Percentiles rank a stretch among this genome's conserved stretches.
These are phyloP conservation scores for Sus scrofa DNA, from an alignment of 2,113 vertebrate genomes.

Conservation along the genomic window DNA sequence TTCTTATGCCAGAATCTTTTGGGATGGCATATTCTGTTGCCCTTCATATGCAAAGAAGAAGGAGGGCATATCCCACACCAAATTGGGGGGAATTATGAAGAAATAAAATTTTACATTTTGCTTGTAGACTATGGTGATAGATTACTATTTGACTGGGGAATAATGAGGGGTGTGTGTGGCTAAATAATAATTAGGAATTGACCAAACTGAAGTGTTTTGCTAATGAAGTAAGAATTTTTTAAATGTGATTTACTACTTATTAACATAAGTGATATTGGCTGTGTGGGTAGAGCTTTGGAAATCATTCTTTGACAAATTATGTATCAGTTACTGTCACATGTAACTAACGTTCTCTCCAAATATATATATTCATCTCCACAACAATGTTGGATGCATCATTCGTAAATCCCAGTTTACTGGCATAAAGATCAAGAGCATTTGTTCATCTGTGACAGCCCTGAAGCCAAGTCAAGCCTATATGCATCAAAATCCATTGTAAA, in stretches of 20 bases:
- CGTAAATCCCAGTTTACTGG: background rate
- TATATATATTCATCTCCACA: background rate
- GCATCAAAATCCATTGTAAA: background rate
- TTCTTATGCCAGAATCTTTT: no score
- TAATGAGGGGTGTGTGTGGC: background rate
- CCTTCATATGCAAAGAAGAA: background rate
- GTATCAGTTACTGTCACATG: background rate
- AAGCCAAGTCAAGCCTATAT: background rate
- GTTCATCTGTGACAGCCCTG: background rate
- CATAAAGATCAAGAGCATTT: background rate
- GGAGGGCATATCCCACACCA: background rate
- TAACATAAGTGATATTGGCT: background rate
- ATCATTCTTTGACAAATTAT: background rate
- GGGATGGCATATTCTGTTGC: background rate
- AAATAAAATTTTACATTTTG: background rate
- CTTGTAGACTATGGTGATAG: background rate
- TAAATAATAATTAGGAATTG: background rate
- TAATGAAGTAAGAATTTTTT: no score
- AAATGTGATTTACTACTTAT: background rate
- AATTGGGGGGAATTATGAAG: background rate
- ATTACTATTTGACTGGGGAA: background rate
- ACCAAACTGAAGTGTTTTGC: background rate
- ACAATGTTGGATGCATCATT: background rate
- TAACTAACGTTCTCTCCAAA: background rate
- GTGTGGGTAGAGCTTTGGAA: background rate